These are phyloP conservation scores for Panthera leo DNA, from an alignment of 2,113 vertebrate species.

Conservation along the genomic window DNA sequence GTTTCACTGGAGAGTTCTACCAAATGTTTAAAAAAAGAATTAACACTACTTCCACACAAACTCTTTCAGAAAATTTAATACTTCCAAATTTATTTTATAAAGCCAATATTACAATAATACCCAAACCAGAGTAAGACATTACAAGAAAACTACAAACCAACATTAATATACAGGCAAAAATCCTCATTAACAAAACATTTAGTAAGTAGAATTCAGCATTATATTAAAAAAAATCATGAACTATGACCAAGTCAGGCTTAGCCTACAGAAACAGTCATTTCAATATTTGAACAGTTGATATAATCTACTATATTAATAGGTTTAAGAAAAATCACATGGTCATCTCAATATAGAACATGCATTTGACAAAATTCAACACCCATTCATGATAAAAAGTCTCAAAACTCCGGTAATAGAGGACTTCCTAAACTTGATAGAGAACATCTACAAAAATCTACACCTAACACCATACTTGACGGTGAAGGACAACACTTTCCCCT, in stretches of 20 bases:
- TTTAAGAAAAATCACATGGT: not conserved
- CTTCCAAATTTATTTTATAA: not conserved
- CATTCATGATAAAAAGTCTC: not conserved
- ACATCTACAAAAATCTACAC: not conserved
- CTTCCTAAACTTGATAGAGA: not conserved
- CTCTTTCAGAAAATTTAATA: not conserved
- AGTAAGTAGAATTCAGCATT: not conserved
- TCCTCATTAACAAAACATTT: not conserved
- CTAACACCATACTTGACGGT: not conserved
- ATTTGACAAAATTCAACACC: not conserved
- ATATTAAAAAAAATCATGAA: not conserved
- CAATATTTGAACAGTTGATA: not conserved
- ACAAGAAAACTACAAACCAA: not conserved
- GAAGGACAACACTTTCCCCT: not conserved
- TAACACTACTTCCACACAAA: not conserved
- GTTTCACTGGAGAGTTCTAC: not conserved
- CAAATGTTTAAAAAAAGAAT: not conserved
- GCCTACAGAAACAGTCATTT: not conserved
- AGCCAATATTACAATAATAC: not conserved
- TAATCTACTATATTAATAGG: not conserved
- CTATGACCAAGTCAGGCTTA: not conserved
- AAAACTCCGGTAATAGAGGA: not conserved
- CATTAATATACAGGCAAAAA: not conserved
- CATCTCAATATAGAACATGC: not conserved
- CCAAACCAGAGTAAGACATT: not conserved